A percentile compares a stretch with the other conserved stretches of the same genome.
phyloP scores from a whole-genome alignment of 2,113 vertebrate species.

The Corvus hawaiiensis region DNA sequence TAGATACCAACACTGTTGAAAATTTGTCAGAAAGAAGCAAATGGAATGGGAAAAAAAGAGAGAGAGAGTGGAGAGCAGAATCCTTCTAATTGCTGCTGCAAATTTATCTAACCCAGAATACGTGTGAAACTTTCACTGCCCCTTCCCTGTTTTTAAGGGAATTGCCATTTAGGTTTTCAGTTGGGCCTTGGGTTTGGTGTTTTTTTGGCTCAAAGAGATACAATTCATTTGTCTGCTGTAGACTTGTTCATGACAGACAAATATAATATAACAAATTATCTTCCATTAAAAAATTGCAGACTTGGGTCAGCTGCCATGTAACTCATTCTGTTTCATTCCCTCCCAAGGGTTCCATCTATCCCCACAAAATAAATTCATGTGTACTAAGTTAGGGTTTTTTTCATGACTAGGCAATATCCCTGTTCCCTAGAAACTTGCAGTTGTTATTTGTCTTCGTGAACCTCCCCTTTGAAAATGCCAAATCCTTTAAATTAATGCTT shows the following conservation, averaged over 20 bases:
- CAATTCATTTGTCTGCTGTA: background rate
- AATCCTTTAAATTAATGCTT: slow-evolving; percentile 63
- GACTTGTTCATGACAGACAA: slow-evolving; percentile 1
- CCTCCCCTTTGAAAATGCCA: slow-evolving; percentile 51
- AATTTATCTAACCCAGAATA: background rate
- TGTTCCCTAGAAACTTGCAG: slow-evolving; percentile 44
- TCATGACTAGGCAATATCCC: slow-evolving; percentile 48
- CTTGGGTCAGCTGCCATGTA: slow-evolving; percentile 26
- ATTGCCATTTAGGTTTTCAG: background rate
- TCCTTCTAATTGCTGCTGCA: background rate
- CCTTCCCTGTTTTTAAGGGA: background rate
- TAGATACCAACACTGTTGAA: background rate
- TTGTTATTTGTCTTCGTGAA: slow-evolving; percentile 51
- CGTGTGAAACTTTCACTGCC: background rate
- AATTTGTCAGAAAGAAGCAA: background rate
- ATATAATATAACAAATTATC: slow-evolving; percentile 38
- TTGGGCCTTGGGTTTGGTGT: background rate
- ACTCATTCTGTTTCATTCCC: background rate
- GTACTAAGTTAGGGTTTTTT: slow-evolving; percentile 15
- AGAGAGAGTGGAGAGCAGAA: background rate
- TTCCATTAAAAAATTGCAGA: slow-evolving; percentile 32
- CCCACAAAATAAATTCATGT: slow-evolving; percentile 39
- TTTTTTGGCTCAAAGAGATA: background rate
- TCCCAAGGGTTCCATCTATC: slow-evolving; percentile 51
- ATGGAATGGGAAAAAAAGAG: background rate